Conservation (phyloP, 2,797 vertebrate species). For the Euthynnus affinis region DNA sequence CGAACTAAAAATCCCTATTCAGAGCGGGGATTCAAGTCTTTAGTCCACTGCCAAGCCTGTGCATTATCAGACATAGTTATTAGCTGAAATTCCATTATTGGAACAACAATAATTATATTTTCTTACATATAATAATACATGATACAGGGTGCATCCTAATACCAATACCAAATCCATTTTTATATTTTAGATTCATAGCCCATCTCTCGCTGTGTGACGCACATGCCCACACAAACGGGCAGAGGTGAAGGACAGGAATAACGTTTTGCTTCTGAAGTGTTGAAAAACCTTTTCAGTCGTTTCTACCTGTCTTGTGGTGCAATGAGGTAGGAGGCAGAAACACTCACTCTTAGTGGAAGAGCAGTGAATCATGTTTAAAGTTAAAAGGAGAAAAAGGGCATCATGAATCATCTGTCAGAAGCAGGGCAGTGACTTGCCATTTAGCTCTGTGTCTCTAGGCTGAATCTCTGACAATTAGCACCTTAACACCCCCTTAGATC, state of each 20-base stretch:
- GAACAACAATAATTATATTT: not conserved
- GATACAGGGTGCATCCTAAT: too few relatives aligned
- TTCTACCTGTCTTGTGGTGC: constrained; percentile 40
- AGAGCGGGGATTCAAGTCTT: not conserved
- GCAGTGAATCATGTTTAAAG: constrained; percentile 60
- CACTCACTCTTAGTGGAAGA: constrained; percentile 31
- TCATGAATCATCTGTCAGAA: constrained; percentile 68
- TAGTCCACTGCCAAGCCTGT: not conserved
- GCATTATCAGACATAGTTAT: not conserved
- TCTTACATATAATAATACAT: too few relatives aligned
- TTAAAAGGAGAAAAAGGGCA: constrained; percentile 48
- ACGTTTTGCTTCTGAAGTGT: constrained; percentile 25
- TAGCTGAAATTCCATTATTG: not conserved
- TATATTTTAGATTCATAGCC: not conserved
- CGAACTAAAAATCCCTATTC: not conserved
- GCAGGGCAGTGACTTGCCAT: constrained; percentile 52
- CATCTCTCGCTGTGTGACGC: not conserved
- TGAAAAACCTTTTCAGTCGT: constrained; percentile 23
- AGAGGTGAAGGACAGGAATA: constrained; percentile 26
- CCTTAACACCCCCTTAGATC: constrained; percentile 40
- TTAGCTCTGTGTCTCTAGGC: constrained; percentile 67
- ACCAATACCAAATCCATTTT: not conserved
- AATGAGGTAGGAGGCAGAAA: constrained; percentile 46
- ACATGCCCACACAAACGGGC: constrained; percentile 42
- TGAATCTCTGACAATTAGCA: constrained; percentile 66